These are phyloP conservation scores for Chirona hameri DNA, from an alignment of 2,888 invertebrate genomes.

Conservation along the genomic window DNA sequence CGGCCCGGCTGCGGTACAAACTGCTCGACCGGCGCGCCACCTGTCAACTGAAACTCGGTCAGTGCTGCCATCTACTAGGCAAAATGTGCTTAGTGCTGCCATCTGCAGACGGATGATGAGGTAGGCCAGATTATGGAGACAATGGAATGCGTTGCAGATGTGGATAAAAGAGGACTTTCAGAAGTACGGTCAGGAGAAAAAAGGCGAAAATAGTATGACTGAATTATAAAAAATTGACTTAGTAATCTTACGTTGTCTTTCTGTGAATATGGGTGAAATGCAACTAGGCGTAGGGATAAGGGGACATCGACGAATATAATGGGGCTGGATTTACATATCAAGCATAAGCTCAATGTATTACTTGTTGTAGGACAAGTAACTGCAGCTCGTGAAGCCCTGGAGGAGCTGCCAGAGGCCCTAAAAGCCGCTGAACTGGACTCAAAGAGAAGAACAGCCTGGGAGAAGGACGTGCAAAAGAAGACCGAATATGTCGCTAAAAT, in stretches of 20 bases:
- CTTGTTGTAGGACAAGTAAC: not conserved
- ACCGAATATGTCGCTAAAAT: not conserved
- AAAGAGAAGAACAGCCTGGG: conserved; percentile 34
- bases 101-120: not conserved
- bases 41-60: conserved; percentile 34
- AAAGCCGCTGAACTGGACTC: conserved; percentile 31
- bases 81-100: no score
- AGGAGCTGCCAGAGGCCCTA: conserved; percentile 31
- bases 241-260: no score
- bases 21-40: conserved; percentile 37
- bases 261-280: no score
- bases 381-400: conserved; percentile 31
- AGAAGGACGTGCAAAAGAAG: conserved; percentile 33
- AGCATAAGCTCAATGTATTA: no score
- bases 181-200: no score
- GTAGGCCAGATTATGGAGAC: not conserved
- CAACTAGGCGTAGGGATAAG: no score
- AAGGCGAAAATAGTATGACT: no score
- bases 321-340: no score
- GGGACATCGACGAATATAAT: no score
- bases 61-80: not conserved
- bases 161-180: no score
- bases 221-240: no score
- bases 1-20: conserved; percentile 36
- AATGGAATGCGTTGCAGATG: not conserved